Percentiles rank a stretch among this genome's conserved stretches.
phyloP scores from a whole-genome alignment of 2,113 vertebrate genomes.

The Sturnus vulgaris region DNA sequence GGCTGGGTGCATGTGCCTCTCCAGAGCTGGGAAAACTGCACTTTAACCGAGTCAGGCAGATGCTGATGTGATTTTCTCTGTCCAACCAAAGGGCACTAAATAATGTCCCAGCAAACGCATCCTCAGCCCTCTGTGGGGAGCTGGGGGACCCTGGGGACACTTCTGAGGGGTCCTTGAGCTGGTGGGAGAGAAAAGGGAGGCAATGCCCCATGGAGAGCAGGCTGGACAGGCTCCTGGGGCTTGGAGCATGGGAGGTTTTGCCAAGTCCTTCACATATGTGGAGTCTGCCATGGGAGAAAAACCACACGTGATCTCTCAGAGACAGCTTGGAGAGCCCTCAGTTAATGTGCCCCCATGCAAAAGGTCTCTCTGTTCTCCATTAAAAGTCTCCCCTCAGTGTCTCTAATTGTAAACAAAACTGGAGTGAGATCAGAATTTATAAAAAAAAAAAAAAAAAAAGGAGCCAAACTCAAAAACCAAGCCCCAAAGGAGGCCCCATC shows the following conservation, averaged over 20 bases:
- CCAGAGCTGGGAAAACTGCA: background rate
- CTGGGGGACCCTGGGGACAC: background rate
- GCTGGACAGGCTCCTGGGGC: background rate
- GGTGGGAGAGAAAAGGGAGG: background rate
- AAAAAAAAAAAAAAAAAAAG: background rate
- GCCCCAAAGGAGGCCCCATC: background rate
- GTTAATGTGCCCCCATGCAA: background rate
- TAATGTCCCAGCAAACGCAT: background rate
- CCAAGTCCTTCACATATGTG: background rate
- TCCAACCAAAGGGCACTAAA: background rate
- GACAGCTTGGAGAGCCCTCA: background rate
- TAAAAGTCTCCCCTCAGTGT: background rate
- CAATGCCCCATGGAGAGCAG: background rate
- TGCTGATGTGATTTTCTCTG: background rate
- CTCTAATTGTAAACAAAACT: constrained; percentile 27
- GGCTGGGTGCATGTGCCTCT: background rate
- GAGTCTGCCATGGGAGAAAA: background rate
- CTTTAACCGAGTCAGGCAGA: background rate
- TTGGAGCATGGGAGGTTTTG: background rate
- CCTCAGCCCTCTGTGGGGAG: background rate
- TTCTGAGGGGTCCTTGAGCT: background rate
- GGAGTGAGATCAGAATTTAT: background rate
- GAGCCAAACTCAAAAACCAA: background rate
- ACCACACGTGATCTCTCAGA: background rate
- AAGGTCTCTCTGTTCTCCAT: constrained; percentile 15